Evolutionary conservation across 2,888 invertebrate genomes (phyloP).

Genomic region (Phymatocera aterrima): DNA sequence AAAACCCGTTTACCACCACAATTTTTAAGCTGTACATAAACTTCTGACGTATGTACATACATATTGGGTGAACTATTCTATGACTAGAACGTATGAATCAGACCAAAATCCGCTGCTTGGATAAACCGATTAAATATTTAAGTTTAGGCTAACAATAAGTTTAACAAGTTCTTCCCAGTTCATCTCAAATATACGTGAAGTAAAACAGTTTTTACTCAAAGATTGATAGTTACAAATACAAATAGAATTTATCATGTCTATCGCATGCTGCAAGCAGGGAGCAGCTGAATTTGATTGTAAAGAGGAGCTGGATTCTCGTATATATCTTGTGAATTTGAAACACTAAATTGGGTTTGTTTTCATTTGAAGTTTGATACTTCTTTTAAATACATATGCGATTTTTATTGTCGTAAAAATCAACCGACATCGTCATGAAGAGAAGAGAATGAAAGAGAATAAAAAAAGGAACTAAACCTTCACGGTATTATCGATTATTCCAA

Average conservation of each 20-base stretch:
- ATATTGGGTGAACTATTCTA: slow-evolving; percentile 36
- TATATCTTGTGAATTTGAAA: background rate
- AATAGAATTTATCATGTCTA: slow-evolving; percentile 20
- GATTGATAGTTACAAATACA: slow-evolving; percentile 17
- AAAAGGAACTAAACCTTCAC: background rate
- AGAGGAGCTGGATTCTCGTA: background rate
- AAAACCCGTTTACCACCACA: background rate
- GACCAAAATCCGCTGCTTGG: slow-evolving; percentile 37
- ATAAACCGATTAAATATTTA: slow-evolving; percentile 30
- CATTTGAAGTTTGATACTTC: slow-evolving; percentile 33
- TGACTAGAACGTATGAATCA: slow-evolving; percentile 30
- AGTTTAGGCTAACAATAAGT: slow-evolving; percentile 44
- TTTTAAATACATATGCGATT: background rate
- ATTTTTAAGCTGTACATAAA: background rate
- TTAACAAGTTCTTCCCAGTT: slow-evolving; percentile 37
- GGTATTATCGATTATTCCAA: slow-evolving; percentile 15
- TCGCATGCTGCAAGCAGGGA: slow-evolving; percentile 9
- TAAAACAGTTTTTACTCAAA: background rate
- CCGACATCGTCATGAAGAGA: background rate
- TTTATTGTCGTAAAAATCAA: background rate
- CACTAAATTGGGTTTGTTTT: slow-evolving; percentile 6
- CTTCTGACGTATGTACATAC: slow-evolving; percentile 11
- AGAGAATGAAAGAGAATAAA: background rate
- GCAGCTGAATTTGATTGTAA: slow-evolving; percentile 26
- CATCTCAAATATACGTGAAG: background rate